phyloP scores from a whole-genome alignment of 2,113 vertebrate species.

The Taurulus bubalis region DNA sequence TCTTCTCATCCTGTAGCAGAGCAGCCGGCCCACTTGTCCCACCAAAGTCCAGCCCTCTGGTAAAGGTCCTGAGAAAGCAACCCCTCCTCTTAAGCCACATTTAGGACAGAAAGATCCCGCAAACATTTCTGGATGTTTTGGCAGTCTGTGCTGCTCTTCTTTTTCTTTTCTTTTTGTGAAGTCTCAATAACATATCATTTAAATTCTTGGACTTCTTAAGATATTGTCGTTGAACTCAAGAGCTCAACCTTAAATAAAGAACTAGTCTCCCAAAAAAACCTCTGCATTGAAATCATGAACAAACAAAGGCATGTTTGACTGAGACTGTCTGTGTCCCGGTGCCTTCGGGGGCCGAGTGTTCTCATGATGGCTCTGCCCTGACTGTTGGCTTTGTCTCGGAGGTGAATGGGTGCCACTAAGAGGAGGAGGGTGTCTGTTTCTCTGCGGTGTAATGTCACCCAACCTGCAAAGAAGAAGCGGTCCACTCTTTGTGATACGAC shows the following conservation, averaged over 20 bases:
- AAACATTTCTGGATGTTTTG: constrained; percentile 71
- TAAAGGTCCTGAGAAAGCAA: constrained; percentile 73
- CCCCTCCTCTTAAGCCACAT: constrained; percentile 58
- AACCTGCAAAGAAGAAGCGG: constrained; percentile 29
- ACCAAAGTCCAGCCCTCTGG: constrained; percentile 58
- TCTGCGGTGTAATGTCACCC: constrained; percentile 23
- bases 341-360: constrained; percentile 3
- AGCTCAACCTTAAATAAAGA: constrained; percentile 31
- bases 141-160: constrained; percentile 24
- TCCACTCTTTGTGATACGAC: constrained; percentile 15
- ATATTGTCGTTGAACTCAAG: constrained; percentile 46
- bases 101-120: constrained; percentile 60
- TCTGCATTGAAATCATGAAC: constrained; percentile 10
- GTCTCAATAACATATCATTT: constrained; percentile 71
- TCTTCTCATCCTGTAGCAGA: constrained; percentile 54
- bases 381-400: constrained; percentile 32
- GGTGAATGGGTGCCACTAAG: constrained; percentile 23
- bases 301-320: constrained; percentile 23
- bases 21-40: constrained; percentile 54
- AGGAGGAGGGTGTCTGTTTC: constrained; percentile 27
- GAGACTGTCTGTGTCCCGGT: background rate
- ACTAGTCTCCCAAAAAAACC: background rate
- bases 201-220: constrained; percentile 70
- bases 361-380: background rate
- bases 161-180: background rate